These are phyloP conservation scores for Chrysopilus asiliformis DNA, from an alignment of 2,888 invertebrate species.

Conservation along the genomic window DNA sequence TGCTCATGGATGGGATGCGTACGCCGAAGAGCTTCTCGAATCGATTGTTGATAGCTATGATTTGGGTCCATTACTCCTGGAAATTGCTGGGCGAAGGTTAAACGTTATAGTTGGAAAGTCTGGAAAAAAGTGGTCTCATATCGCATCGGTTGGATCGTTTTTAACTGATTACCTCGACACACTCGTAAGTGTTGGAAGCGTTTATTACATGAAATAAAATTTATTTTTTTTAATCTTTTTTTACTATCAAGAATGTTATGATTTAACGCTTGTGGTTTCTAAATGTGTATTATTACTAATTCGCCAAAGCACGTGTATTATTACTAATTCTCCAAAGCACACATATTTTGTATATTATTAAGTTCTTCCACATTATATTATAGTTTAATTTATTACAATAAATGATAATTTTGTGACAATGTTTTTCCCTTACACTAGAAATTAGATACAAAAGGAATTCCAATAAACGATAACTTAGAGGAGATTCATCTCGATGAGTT, in stretches of 20 bases:
- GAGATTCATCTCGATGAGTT: slow-evolving; percentile 28
- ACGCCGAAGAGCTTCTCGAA: slow-evolving; percentile 48
- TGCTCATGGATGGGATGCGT: slow-evolving; percentile 46
- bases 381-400: no score
- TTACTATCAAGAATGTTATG: no score
- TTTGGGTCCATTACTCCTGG: slow-evolving; percentile 56
- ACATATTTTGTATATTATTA: no score
- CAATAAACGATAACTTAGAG: slow-evolving; percentile 25
- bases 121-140: slow-evolving; percentile 46
- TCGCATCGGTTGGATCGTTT: slow-evolving; percentile 63
- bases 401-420: no score
- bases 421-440: no score
- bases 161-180: slow-evolving; percentile 62
- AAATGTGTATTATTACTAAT: no score
- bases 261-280: no score
- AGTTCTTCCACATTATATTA: no score
- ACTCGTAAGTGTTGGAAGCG: slow-evolving; percentile 38
- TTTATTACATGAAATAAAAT: slow-evolving; percentile 17
- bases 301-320: no score
- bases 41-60: slow-evolving; percentile 54
- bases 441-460: slow-evolving; percentile 13
- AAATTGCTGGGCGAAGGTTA: slow-evolving; percentile 70
- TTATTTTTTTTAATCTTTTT: neutral
- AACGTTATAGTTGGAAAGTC: slow-evolving; percentile 49
- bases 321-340: no score